Conservation (phyloP, 2,888 invertebrate species). For the Oligia strigilis region DNA sequence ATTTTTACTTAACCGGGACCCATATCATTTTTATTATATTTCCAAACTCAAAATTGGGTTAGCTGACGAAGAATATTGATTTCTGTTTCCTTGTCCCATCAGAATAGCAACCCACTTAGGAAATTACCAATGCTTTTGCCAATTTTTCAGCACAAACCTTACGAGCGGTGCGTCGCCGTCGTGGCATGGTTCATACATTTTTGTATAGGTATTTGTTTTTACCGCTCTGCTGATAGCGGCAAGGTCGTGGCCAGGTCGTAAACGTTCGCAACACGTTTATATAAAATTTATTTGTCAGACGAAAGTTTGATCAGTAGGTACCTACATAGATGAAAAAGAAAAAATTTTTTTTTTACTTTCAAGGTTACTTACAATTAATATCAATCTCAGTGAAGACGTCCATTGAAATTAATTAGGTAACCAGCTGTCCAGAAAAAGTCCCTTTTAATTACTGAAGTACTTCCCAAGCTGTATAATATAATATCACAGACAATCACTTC, state of each 20-base stretch:
- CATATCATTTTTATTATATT: no score
- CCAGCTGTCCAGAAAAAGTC: background rate
- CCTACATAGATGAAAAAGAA: background rate
- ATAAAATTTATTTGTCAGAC: background rate
- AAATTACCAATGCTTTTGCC: background rate
- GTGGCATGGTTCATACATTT: no score
- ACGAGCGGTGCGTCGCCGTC: no score
- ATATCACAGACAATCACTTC: background rate
- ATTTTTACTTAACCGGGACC: no score
- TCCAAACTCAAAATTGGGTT: background rate
- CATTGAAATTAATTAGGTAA: background rate
- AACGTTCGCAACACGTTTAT: background rate
- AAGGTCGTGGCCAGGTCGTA: no score
- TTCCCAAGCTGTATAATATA: background rate
- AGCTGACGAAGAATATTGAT: background rate
- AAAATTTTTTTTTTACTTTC: background rate
- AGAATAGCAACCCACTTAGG: background rate
- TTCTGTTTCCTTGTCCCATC: background rate
- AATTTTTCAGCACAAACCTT: background rate
- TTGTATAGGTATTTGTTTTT: no score
- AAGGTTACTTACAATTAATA: background rate
- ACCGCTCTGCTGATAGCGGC: no score
- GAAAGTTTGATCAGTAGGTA: background rate
- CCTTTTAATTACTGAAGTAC: background rate
- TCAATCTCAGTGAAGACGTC: background rate